Percentiles rank a stretch among this genome's conserved stretches.
Conservation (phyloP, 2,888 invertebrate genomes). For the Rhingia rostrata region DNA sequence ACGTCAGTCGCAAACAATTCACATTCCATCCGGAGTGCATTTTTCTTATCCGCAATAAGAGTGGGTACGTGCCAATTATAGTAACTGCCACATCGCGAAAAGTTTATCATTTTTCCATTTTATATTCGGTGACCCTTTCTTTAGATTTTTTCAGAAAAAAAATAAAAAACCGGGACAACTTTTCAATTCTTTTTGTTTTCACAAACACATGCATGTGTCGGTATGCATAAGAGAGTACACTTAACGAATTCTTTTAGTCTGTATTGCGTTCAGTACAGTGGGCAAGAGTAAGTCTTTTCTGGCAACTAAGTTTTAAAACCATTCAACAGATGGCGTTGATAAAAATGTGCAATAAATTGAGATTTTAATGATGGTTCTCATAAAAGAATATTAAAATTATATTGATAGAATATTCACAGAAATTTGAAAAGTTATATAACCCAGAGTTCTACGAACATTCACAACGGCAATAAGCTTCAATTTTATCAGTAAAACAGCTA, state of each 20-base stretch:
- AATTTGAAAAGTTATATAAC: too few relatives aligned
- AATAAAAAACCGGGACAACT: constrained; percentile 39
- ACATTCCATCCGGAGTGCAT: constrained; percentile 31
- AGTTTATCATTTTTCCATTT: constrained; percentile 74
- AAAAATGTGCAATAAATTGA: too few relatives aligned
- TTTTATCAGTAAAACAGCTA: too few relatives aligned
- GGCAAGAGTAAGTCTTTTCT: background rate
- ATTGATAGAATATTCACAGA: too few relatives aligned
- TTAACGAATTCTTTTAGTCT: too few relatives aligned
- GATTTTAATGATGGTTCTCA: too few relatives aligned
- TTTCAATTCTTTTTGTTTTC: constrained; percentile 30
- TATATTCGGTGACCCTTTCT: constrained; percentile 61
- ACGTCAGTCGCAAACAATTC: constrained; percentile 23
- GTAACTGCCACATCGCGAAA: constrained; percentile 70
- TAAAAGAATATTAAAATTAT: too few relatives aligned
- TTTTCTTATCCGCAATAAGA: constrained; percentile 36
- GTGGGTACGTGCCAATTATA: constrained; percentile 63
- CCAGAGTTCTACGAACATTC: too few relatives aligned
- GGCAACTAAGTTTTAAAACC: too few relatives aligned
- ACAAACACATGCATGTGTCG: background rate
- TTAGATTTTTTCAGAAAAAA: constrained; percentile 43
- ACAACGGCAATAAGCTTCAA: too few relatives aligned
- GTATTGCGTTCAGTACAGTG: too few relatives aligned
- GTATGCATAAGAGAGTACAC: background rate
- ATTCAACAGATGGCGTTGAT: too few relatives aligned